A percentile compares a stretch with the other conserved stretches of the same genome.
phyloP scores from a whole-genome alignment of 2,797 vertebrate species.

The Sciurus carolinensis region DNA sequence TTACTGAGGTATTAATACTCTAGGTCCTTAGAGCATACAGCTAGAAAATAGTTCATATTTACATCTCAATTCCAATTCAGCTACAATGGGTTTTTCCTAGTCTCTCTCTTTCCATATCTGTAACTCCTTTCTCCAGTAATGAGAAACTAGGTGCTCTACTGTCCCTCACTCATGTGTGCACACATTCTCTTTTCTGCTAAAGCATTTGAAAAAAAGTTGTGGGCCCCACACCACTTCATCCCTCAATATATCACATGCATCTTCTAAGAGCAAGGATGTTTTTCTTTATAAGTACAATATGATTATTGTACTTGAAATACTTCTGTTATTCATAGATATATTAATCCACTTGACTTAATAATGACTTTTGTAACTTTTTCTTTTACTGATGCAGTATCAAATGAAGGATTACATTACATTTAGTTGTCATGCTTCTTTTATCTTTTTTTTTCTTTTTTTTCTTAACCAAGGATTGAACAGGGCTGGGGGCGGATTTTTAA shows the following conservation, averaged over 20 bases:
- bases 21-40: neutral
- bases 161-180: neutral
- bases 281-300: conserved; percentile 3
- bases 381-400: neutral
- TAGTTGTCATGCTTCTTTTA: neutral
- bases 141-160: neutral
- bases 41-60: conserved; percentile 5
- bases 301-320: neutral
- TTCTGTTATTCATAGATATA: neutral
- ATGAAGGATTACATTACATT: neutral
- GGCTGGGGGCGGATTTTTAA: too few relatives aligned
- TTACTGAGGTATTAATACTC: neutral
- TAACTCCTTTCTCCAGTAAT: neutral
- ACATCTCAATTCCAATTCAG: neutral
- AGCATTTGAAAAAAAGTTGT: neutral
- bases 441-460: neutral
- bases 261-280: conserved; percentile 31
- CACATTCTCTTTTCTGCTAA: neutral
- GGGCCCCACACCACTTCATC: neutral
- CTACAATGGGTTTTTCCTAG: neutral
- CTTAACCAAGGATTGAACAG: too few relatives aligned
- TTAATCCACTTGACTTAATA: neutral
- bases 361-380: neutral
- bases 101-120: neutral
- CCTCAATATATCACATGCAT: neutral